Conservation (phyloP, 2,113 vertebrate species). For the Tupaia chinensis region DNA sequence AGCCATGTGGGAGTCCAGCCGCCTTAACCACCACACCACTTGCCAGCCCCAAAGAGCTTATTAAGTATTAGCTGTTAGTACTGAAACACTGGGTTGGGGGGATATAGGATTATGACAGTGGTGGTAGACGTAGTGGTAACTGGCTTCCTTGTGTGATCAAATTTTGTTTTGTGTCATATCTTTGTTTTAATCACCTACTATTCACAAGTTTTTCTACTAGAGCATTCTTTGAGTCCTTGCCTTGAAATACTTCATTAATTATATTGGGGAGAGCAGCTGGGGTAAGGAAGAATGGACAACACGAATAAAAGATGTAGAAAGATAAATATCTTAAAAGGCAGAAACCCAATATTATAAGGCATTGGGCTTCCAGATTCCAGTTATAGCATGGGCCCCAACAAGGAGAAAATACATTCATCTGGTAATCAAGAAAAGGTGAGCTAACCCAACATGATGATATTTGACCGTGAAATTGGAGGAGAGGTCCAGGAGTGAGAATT, state of each 20-base stretch:
- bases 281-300: background rate
- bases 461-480: background rate
- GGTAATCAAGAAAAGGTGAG: background rate
- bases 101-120: background rate
- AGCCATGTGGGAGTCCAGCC: no score
- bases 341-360: background rate
- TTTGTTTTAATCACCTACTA: conserved; percentile 5
- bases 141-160: background rate
- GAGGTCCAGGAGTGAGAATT: background rate
- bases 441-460: background rate
- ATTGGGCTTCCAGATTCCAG: background rate
- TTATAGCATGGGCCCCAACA: background rate
- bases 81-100: background rate
- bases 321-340: background rate
- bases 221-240: background rate
- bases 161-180: background rate
- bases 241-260: background rate
- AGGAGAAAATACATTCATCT: background rate
- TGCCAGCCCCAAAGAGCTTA: background rate
- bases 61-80: background rate
- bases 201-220: background rate
- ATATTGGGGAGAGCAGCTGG: background rate
- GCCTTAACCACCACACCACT: no score
- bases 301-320: background rate
- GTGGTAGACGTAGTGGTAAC: background rate